phyloP scores from a whole-genome alignment of 2,797 vertebrate genomes.

The Schizopygopsis pylzovi region DNA sequence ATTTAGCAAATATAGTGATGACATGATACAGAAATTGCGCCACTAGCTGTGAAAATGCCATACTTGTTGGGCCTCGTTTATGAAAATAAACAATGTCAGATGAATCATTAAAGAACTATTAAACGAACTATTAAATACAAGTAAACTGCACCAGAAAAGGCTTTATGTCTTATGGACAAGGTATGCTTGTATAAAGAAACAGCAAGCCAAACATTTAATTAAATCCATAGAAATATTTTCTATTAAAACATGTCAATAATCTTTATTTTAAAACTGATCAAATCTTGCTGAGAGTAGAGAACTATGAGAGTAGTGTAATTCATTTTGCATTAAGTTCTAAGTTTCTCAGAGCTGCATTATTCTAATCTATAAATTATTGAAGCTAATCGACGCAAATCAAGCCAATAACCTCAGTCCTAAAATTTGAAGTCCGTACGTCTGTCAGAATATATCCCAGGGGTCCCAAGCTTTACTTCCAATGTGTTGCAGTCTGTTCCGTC shows the following conservation, averaged over 20 bases:
- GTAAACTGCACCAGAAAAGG: neutral
- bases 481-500: constrained; percentile 85
- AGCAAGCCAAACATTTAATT: neutral
- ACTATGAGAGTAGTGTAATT: neutral
- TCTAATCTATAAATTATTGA: neutral
- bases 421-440: constrained; percentile 51
- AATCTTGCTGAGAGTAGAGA: neutral
- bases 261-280: neutral
- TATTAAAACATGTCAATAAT: neutral
- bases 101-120: neutral
- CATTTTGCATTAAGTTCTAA: neutral
- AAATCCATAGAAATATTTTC: neutral
- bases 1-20: neutral
- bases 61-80: neutral
- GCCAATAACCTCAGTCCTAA: constrained; percentile 27
- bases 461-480: constrained; percentile 81
- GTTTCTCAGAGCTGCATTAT: neutral
- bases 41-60: neutral
- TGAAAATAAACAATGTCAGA: neutral
- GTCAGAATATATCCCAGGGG: constrained; percentile 75
- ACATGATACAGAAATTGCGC: neutral
- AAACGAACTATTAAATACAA: too few relatives aligned
- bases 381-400: constrained; percentile 6
- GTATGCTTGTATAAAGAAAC: neutral
- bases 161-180: neutral